Evolutionary conservation across 2,888 invertebrate genomes (phyloP).

Genomic region (Macrosiphum euphorbiae): DNA sequence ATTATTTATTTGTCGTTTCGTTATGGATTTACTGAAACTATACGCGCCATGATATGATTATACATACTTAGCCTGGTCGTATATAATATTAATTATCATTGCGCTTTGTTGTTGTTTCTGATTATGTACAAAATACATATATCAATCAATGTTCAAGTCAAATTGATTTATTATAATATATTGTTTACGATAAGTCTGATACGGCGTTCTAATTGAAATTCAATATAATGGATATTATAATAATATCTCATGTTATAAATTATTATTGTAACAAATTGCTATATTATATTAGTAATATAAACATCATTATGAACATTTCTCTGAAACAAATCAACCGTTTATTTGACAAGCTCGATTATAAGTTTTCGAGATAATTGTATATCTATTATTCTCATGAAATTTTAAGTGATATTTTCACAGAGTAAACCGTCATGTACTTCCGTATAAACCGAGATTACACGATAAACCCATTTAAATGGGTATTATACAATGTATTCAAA

Average conservation of each 20-base stretch:
- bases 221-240: background rate
- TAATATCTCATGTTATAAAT: background rate
- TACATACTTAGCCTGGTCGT: background rate
- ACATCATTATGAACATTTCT: background rate
- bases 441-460: background rate
- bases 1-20: background rate
- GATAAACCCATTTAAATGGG: background rate
- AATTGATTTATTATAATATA: background rate
- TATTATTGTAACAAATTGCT: background rate
- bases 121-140: background rate
- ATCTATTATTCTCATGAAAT: background rate
- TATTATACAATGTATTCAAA: background rate
- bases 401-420: background rate
- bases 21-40: background rate
- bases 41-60: background rate
- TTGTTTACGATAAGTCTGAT: background rate
- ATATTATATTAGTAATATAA: background rate
- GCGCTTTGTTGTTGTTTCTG: background rate
- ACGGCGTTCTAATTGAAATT: background rate
- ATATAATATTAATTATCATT: background rate
- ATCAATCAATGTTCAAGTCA: background rate
- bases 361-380: background rate
- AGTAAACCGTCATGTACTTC: background rate
- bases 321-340: background rate
- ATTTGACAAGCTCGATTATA: background rate